phyloP scores from a whole-genome alignment of 2,113 vertebrate species.

The Pica pica region DNA sequence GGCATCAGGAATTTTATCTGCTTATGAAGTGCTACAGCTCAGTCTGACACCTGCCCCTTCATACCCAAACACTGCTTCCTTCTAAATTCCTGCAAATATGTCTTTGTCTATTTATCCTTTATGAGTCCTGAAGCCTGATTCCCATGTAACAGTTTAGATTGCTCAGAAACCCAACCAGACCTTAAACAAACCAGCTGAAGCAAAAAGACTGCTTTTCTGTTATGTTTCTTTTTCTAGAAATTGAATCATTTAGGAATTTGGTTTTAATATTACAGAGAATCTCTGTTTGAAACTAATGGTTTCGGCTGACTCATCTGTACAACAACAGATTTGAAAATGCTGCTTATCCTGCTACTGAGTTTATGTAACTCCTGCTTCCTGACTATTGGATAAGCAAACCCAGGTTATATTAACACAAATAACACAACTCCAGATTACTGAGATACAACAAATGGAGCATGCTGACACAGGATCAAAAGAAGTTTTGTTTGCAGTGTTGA shows the following conservation, averaged over 20 bases:
- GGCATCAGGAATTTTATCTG: background rate
- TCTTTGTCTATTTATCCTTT: background rate
- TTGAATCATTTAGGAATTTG: background rate
- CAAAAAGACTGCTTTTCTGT: background rate
- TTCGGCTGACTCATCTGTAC: slow-evolving; percentile 31
- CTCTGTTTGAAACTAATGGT: slow-evolving; percentile 4
- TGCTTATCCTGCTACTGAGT: background rate
- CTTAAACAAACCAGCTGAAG: background rate
- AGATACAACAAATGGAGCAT: background rate
- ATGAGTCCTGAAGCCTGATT: background rate
- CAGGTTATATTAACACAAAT: background rate
- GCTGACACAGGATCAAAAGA: background rate
- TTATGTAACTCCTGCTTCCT: slow-evolving; percentile 7
- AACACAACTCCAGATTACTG: background rate
- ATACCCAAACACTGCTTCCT: background rate
- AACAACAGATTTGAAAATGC: slow-evolving; percentile 27
- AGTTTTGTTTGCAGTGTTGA: background rate
- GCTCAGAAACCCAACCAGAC: background rate
- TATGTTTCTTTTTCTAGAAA: background rate
- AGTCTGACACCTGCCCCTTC: background rate
- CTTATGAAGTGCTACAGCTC: background rate
- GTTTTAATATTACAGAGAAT: background rate
- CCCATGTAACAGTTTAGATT: background rate
- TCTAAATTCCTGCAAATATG: background rate
- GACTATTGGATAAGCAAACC: slow-evolving; percentile 20